Evolutionary conservation across 1,140 invertebrate genomes (phyloP).

Genomic region (Drosophila virilis): DNA sequence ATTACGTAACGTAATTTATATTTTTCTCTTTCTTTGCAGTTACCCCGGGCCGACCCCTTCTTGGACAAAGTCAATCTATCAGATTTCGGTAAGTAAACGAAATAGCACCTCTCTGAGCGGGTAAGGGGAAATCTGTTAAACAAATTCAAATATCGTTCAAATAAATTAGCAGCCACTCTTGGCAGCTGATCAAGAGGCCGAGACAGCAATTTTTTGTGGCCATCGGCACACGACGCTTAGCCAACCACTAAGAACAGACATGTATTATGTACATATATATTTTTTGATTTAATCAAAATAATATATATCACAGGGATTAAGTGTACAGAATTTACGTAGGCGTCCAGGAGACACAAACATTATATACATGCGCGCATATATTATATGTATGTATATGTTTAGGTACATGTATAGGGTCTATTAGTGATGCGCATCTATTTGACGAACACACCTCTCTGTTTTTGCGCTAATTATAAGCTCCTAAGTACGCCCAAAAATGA

Average conservation of each 20-base stretch:
- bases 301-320: constrained; percentile 49
- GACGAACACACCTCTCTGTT: constrained; percentile 30
- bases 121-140: constrained; percentile 8
- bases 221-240: constrained; percentile 61
- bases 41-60: constrained; percentile 94
- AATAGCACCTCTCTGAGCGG: neutral
- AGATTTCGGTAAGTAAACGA: constrained; percentile 90
- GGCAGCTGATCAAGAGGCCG: constrained; percentile 57
- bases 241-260: constrained; percentile 20
- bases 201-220: constrained; percentile 7
- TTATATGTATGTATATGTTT: neutral
- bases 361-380: constrained; percentile 2
- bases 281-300: constrained; percentile 46
- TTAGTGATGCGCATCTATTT: constrained; percentile 33
- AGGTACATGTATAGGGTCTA: neutral
- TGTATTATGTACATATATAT: constrained; percentile 9
- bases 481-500: constrained; percentile 6
- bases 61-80: constrained; percentile 93
- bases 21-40: constrained; percentile 86
- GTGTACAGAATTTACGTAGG: constrained; percentile 32
- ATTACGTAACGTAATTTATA: constrained; percentile 10
- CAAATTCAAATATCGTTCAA: constrained; percentile 41
- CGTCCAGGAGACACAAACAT: constrained; percentile 6
- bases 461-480: constrained; percentile 48
- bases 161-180: constrained; percentile 63